phyloP scores from a whole-genome alignment of 2,113 vertebrate species.

The Meleagris gallopavo region DNA sequence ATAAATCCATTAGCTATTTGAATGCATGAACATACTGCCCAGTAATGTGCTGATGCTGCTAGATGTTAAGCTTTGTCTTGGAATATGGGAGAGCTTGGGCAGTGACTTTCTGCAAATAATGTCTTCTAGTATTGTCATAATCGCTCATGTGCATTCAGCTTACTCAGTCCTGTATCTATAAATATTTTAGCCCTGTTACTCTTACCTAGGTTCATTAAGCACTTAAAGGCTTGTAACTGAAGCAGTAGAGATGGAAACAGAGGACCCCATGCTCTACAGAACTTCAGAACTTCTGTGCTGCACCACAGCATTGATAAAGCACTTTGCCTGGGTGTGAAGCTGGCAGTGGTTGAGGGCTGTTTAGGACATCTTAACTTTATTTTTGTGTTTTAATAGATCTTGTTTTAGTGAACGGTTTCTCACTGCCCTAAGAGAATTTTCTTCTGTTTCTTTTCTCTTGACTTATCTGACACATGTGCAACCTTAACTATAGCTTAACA shows the following conservation, averaged over 20 bases:
- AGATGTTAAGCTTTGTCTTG: slow-evolving; percentile 28
- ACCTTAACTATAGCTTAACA: neutral
- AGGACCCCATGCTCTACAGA: neutral
- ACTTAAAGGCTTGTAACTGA: slow-evolving; percentile 28
- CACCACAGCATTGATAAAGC: neutral
- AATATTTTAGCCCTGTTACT: slow-evolving; percentile 54
- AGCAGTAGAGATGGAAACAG: neutral
- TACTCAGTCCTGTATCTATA: slow-evolving; percentile 33
- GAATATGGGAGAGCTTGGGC: neutral
- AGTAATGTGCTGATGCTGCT: slow-evolving; percentile 44
- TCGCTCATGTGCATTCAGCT: slow-evolving; percentile 20
- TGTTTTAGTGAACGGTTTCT: neutral
- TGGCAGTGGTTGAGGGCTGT: neutral
- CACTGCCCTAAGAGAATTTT: neutral
- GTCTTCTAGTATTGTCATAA: neutral
- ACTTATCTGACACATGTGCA: neutral
- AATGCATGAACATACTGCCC: neutral
- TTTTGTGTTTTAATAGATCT: neutral
- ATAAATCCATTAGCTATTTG: slow-evolving; percentile 11
- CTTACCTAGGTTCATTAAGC: slow-evolving; percentile 44
- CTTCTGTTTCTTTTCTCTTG: neutral
- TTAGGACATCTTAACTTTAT: neutral
- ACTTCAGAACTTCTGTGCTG: neutral
- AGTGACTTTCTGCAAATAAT: slow-evolving; percentile 26
- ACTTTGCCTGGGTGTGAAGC: neutral